Percentiles rank a stretch among this genome's conserved stretches.
Conservation (phyloP, 2,888 invertebrate species). For the Hirtodrosophila alboralis region DNA sequence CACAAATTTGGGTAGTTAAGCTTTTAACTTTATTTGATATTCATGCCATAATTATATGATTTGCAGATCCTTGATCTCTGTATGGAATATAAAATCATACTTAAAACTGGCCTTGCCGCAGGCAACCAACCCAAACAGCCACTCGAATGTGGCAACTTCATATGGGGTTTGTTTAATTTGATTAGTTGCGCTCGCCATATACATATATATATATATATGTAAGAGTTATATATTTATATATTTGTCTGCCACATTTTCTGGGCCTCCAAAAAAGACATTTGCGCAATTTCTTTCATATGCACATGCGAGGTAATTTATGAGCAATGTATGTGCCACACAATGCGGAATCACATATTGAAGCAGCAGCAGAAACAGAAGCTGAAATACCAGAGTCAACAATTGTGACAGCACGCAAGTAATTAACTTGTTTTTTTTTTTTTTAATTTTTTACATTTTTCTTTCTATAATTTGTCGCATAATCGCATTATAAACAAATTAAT, state of each 20-base stretch:
- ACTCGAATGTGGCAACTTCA: slow-evolving; percentile 54
- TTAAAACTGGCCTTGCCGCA: slow-evolving; percentile 37
- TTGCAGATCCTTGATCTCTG: no score
- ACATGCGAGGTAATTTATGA: slow-evolving; percentile 33
- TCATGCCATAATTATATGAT: no score
- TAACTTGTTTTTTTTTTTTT: slow-evolving; percentile 65
- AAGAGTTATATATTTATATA: no score
- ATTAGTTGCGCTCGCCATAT: slow-evolving; percentile 50
- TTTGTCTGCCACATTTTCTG: no score
- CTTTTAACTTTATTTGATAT: no score
- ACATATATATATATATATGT: no score
- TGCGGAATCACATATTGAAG: slow-evolving; percentile 58
- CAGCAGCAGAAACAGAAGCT: slow-evolving; percentile 1
- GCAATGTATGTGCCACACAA: slow-evolving; percentile 42
- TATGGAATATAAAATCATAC: neutral
- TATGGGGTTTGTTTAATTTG: slow-evolving; percentile 59
- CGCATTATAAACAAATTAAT: slow-evolving; percentile 76
- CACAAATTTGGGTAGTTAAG: no score
- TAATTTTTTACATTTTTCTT: no score
- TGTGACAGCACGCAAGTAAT: slow-evolving; percentile 74
- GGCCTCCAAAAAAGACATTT: slow-evolving; percentile 28
- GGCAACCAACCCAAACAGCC: slow-evolving; percentile 19
- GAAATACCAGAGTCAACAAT: slow-evolving; percentile 46
- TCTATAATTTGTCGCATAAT: slow-evolving; percentile 62
- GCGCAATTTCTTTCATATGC: slow-evolving; percentile 52